Conservation (phyloP, 2,888 invertebrate species). For the Fissipunctia ypsillon region DNA sequence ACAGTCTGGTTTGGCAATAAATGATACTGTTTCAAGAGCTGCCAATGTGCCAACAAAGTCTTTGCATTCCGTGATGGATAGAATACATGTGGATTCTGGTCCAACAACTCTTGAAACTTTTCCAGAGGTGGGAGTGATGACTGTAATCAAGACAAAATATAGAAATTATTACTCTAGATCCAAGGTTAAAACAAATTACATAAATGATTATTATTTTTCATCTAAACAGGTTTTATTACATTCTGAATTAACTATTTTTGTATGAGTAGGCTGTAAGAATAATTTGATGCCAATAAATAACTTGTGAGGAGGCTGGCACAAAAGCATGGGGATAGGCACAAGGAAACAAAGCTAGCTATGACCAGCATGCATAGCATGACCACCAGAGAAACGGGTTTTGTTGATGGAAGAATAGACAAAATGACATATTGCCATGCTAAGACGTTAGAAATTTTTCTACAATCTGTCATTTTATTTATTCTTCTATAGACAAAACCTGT, state of each 20-base stretch:
- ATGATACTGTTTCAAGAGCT: constrained; percentile 97
- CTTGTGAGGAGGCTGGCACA: neutral
- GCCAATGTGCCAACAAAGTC: constrained; percentile 97
- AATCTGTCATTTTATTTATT: too few species aligned
- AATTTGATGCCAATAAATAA: neutral
- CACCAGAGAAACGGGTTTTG: too few species aligned
- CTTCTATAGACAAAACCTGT: too few species aligned
- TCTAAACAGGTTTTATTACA: neutral
- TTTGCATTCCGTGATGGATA: constrained; percentile 97
- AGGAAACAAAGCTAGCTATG: neutral
- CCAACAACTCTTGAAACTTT: constrained; percentile 95
- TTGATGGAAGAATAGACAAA: too few species aligned
- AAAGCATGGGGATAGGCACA: neutral
- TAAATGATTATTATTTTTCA: neutral
- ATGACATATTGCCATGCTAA: too few species aligned
- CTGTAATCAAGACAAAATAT: constrained; percentile 81
- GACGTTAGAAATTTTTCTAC: too few species aligned
- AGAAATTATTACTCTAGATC: neutral
- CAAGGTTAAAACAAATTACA: neutral
- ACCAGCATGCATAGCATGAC: too few species aligned
- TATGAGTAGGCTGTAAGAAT: neutral
- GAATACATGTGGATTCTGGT: constrained; percentile 96
- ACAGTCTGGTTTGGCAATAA: constrained; percentile 97
- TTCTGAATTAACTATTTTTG: neutral
- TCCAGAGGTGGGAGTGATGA: constrained; percentile 93